phyloP scores from a whole-genome alignment of 1,140 invertebrate genomes.

The Heliconius melpomene region DNA sequence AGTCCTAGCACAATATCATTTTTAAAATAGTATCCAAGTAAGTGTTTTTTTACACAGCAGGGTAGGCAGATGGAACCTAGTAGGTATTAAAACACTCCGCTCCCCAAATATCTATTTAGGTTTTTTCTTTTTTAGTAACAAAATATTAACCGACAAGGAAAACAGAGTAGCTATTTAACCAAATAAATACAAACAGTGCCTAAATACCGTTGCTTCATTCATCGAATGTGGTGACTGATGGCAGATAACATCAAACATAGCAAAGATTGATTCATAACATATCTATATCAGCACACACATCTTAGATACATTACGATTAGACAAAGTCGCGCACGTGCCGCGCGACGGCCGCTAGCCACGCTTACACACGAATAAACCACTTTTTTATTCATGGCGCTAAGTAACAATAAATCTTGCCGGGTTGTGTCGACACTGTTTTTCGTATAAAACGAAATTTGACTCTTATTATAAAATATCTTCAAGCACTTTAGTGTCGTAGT shows the following conservation, averaged over 20 bases:
- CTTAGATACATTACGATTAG: slow-evolving; percentile 62
- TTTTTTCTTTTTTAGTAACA: no score
- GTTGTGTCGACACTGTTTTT: slow-evolving; percentile 55
- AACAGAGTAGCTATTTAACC: no score
- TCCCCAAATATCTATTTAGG: no score
- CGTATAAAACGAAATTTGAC: slow-evolving; percentile 63
- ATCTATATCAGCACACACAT: slow-evolving; percentile 57
- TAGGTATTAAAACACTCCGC: neutral
- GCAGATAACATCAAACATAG: slow-evolving; percentile 59
- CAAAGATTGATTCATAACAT: slow-evolving; percentile 71
- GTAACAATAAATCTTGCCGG: slow-evolving; percentile 65
- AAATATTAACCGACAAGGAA: no score
- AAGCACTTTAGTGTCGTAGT: slow-evolving; percentile 47
- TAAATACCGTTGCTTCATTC: slow-evolving; percentile 15
- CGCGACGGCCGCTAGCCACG: slow-evolving; percentile 13
- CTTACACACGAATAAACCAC: slow-evolving; percentile 40
- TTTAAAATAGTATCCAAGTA: no score
- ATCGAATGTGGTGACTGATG: slow-evolving; percentile 48
- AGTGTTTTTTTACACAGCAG: no score
- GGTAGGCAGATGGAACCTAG: no score
- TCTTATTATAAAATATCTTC: slow-evolving; percentile 56
- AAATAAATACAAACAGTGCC: no score
- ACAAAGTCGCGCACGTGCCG: slow-evolving; percentile 54
- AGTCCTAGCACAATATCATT: no score
- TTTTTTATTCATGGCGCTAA: slow-evolving; percentile 54